Evolutionary conservation across 1,140 invertebrate genomes (phyloP).

Genomic region (Galleria mellonella): DNA sequence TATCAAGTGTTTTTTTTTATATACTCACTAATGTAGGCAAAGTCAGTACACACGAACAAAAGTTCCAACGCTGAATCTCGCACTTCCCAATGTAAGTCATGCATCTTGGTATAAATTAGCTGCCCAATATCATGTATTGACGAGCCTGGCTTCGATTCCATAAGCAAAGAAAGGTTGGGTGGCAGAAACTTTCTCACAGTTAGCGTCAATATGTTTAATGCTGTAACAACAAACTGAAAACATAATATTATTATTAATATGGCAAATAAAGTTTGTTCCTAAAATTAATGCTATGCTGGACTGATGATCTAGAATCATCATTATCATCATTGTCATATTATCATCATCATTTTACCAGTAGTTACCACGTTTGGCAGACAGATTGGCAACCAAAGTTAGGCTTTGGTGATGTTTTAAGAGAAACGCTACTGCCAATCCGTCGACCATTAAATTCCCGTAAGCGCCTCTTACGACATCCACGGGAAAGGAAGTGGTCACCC

Average conservation of each 20-base stretch:
- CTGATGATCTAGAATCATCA: too few species aligned
- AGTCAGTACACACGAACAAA: conserved; percentile 78
- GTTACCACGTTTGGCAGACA: too few species aligned
- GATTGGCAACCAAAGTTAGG: too few species aligned
- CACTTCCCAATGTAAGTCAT: conserved; percentile 84
- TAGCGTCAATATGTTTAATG: conserved; percentile 79
- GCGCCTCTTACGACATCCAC: too few species aligned
- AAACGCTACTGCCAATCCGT: too few species aligned
- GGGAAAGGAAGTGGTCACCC: too few species aligned
- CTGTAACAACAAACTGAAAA: conserved; percentile 79
- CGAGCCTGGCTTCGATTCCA: conserved; percentile 78
- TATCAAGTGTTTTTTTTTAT: too few species aligned
- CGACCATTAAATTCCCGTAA: too few species aligned
- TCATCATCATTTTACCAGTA: too few species aligned
- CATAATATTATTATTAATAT: not conserved
- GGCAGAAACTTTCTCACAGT: conserved; percentile 84
- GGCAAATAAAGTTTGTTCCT: not conserved
- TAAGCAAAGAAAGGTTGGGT: conserved; percentile 81
- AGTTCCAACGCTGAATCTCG: conserved; percentile 83
- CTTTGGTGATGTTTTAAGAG: too few species aligned
- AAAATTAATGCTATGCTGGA: too few species aligned
- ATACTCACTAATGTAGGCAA: conserved; percentile 81
- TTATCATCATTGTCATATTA: too few species aligned
- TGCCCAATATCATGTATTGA: conserved; percentile 78
- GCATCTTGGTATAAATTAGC: conserved; percentile 80